Evolutionary conservation across 2,113 vertebrate genomes (phyloP).

Genomic region (Trogon surrucura): DNA sequence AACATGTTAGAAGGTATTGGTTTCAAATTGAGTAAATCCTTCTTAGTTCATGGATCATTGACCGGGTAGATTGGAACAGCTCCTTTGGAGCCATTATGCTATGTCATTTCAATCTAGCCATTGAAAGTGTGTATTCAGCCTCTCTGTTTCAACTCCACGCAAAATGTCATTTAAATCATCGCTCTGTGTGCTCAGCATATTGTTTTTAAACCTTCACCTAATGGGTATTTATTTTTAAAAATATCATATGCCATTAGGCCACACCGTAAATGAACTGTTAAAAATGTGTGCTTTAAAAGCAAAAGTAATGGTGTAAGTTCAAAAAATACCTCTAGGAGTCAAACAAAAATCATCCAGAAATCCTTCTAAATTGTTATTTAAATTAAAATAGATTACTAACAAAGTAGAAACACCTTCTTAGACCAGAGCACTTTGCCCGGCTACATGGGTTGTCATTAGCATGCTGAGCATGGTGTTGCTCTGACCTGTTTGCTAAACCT

Average conservation of each 20-base stretch:
- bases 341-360: background rate
- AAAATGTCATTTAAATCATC: conserved; percentile 31
- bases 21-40: conserved; percentile 50
- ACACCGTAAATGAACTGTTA: background rate
- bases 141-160: background rate
- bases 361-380: background rate
- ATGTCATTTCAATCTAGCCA: conserved; percentile 41
- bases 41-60: conserved; percentile 61
- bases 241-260: background rate
- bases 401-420: background rate
- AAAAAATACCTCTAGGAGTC: background rate
- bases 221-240: background rate
- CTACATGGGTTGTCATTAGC: background rate
- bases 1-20: conserved; percentile 31
- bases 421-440: background rate
- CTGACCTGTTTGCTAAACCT: background rate
- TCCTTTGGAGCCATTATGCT: conserved; percentile 28
- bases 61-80: conserved; percentile 46
- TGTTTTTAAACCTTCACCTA: conserved; percentile 17
- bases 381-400: background rate
- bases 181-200: background rate
- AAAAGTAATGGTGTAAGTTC: background rate
- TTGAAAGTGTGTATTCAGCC: background rate
- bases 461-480: background rate
- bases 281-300: background rate